These are phyloP conservation scores for Synergus umbraculus DNA, from an alignment of 2,888 invertebrate species.

Conservation along the genomic window DNA sequence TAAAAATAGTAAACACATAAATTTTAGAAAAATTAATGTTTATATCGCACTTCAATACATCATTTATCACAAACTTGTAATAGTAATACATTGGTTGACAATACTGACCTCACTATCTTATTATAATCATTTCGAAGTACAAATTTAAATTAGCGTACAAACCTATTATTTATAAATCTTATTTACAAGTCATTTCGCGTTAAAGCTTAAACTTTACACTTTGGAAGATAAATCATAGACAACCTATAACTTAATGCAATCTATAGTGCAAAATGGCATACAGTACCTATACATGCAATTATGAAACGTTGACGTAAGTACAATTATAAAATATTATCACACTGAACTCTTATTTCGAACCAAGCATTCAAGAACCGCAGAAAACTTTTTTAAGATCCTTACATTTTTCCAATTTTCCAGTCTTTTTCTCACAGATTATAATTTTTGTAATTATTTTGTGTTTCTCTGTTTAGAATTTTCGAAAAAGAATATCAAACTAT, in stretches of 20 bases:
- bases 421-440: not conserved
- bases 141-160: conserved; percentile 44
- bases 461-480: not conserved
- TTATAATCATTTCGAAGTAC: conserved; percentile 18
- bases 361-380: not conserved
- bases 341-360: conserved; percentile 26
- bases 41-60: conserved; percentile 49
- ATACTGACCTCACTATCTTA: conserved; percentile 58
- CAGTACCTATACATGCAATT: not conserved
- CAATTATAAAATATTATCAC: conserved; percentile 23
- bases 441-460: not conserved
- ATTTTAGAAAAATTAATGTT: conserved; percentile 8
- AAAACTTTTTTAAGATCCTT: not conserved
- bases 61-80: conserved; percentile 73
- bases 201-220: conserved; percentile 63
- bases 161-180: conserved; percentile 64
- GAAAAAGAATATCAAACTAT: not conserved
- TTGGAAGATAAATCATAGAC: conserved; percentile 58
- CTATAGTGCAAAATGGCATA: conserved; percentile 30
- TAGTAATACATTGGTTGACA: conserved; percentile 61
- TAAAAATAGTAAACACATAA: not conserved
- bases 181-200: conserved; percentile 58
- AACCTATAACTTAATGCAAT: conserved; percentile 27
- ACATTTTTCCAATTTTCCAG: not conserved
- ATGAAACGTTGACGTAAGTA: not conserved